Evolutionary conservation across 2,797 vertebrate genomes (phyloP), one percentile per base, ranked within the genome.

Genomic region (Cetoscarus ocellatus): DNA sequence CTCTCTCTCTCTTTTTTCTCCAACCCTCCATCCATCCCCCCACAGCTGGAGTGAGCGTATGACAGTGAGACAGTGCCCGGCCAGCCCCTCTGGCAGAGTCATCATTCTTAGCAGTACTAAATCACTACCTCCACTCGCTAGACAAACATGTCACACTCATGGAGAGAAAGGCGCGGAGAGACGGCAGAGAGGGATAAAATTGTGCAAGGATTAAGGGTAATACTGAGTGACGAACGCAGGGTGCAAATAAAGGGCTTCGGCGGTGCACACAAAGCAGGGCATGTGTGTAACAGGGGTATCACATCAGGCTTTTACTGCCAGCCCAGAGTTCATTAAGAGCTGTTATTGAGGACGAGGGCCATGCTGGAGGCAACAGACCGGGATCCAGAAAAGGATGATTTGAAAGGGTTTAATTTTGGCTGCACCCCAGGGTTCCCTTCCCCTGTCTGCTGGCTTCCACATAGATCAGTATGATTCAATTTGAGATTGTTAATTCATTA

Each of bases 41-140:
- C 63, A 62, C 14, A 2, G 67, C 69, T 85, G 61, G 80, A 87
- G 86, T 86, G 82, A 92, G 82, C 61, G 75, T 92, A 92, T 93
- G 92, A 92, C 93, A 93, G 88, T 86, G 84, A 94, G 89, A 93
- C 92, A 84, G 86, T 85, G 91, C 90, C 88, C 87, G 92, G 93
- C 91, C 92, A 94, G 89, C 88, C 83, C 85, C 88, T 91, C 93
- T 95, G 93, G 92, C 92, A 94, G 91, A 94, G 87, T 94, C 93
- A 94, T 95, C 92, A 92, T 90, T 93, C 92, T 93, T 86, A 85
- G 83, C 87, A 74, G 86, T 76, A 83, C 89, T 95, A 95, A 95
- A 93, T 94, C 93, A 93, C 93, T 92, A 93, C 90, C 91, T 92
- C 91, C 87, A 86, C 91, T 91, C 87, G 90, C 90, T 90, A 93